Conservation (phyloP, 2,797 vertebrate species). For the Enoplosus armatus region DNA sequence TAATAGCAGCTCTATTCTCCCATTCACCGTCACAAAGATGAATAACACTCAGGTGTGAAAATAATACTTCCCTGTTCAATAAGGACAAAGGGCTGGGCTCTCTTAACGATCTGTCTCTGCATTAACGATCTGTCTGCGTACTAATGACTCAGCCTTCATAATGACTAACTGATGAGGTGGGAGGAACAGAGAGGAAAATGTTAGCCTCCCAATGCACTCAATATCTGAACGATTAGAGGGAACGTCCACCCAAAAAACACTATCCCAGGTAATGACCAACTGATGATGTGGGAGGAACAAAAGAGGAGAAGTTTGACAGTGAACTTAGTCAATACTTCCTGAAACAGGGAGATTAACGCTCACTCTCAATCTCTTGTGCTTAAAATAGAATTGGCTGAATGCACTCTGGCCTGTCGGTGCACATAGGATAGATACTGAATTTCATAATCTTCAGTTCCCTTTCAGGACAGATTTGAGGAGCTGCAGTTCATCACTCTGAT, state of each 20-base stretch:
- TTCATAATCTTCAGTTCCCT: background rate
- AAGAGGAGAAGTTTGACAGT: slow-evolving; percentile 40
- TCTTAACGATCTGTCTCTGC: slow-evolving; percentile 68
- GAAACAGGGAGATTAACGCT: slow-evolving; percentile 20
- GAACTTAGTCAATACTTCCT: slow-evolving; percentile 41
- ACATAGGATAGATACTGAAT: background rate
- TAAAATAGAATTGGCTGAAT: background rate
- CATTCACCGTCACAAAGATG: slow-evolving; percentile 52
- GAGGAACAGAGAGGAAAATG: slow-evolving; percentile 66
- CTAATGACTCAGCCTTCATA: slow-evolving; percentile 75
- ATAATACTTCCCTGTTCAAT: slow-evolving; percentile 67
- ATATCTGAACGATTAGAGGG: slow-evolving; percentile 57
- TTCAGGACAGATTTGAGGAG: background rate
- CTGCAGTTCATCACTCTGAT: no score
- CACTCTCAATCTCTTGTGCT: background rate
- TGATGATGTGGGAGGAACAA: slow-evolving; percentile 69
- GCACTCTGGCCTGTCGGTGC: background rate
- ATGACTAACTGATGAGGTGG: slow-evolving; percentile 78
- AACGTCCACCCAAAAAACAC: slow-evolving; percentile 41
- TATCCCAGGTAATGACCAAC: slow-evolving; percentile 44
- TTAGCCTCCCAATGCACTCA: slow-evolving; percentile 60
- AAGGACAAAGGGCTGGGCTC: slow-evolving; percentile 72
- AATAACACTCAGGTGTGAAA: slow-evolving; percentile 71
- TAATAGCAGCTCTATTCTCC: slow-evolving; percentile 36
- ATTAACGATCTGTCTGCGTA: slow-evolving; percentile 71